Evolutionary conservation across 2,113 vertebrate genomes (phyloP).

Genomic region (Mohoua ochrocephala): DNA sequence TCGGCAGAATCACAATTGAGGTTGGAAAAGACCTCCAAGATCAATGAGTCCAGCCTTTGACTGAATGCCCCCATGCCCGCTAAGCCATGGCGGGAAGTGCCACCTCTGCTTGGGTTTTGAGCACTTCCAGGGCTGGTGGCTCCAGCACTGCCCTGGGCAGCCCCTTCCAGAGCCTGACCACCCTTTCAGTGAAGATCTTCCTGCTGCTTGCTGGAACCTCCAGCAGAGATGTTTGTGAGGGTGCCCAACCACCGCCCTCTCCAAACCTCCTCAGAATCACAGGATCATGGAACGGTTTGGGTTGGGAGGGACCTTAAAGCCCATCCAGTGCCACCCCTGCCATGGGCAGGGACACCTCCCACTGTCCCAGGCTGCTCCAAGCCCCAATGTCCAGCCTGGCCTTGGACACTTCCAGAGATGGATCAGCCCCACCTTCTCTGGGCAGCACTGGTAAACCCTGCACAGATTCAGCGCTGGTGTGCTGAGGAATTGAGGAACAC

Average conservation of each 20-base stretch:
- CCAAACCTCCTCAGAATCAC: background rate
- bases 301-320: accelerated
- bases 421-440: background rate
- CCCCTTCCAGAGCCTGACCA: background rate
- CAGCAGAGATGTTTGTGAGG: accelerated
- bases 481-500: background rate
- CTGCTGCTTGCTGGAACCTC: background rate
- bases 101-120: background rate
- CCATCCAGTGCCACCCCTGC: accelerated
- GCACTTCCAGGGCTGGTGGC: background rate
- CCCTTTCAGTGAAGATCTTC: background rate
- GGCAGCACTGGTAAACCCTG: background rate
- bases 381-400: background rate
- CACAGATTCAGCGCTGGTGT: too few species aligned
- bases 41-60: accelerated
- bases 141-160: background rate
- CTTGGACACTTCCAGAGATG: background rate
- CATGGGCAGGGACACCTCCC: background rate
- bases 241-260: background rate
- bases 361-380: background rate
- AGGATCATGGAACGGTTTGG: accelerated
- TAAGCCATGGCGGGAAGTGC: background rate
- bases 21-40: background rate
- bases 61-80: accelerated
- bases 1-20: background rate